Percentiles rank a stretch among this genome's conserved stretches.
Conservation (phyloP, 2,888 invertebrate genomes). For the Acleris cristana region DNA sequence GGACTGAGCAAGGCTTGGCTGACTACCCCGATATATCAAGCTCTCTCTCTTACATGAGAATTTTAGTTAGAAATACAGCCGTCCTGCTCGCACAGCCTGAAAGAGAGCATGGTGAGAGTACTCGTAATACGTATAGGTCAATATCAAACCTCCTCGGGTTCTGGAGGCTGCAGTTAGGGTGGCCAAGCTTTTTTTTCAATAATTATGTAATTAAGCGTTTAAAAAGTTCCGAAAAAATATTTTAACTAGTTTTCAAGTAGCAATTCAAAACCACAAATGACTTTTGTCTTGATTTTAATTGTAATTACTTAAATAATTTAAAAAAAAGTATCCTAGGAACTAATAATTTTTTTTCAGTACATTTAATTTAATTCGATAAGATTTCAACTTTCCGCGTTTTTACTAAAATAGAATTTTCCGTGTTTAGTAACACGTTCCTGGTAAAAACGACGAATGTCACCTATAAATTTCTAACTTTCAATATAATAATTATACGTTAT, state of each 20-base stretch:
- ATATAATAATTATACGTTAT: no score
- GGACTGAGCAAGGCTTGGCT: slow-evolving; percentile 70
- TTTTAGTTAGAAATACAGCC: slow-evolving; percentile 45
- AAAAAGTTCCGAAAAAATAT: neutral
- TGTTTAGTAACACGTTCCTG: no score
- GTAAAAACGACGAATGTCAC: no score
- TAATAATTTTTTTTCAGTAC: no score
- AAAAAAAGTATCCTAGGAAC: no score
- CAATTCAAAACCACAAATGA: neutral
- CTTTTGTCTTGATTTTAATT: no score
- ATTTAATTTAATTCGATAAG: no score
- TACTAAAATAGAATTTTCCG: no score
- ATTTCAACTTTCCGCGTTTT: no score
- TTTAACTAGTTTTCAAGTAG: no score
- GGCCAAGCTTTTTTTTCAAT: slow-evolving; percentile 47
- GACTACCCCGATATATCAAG: slow-evolving; percentile 56
- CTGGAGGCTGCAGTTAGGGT: slow-evolving; percentile 81
- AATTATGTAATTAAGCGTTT: neutral
- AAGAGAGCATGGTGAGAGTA: slow-evolving; percentile 71
- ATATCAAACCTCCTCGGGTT: slow-evolving; percentile 82
- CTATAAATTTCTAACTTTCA: no score
- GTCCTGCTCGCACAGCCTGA: slow-evolving; percentile 69
- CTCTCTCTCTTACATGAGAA: slow-evolving; percentile 54
- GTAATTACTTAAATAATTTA: no score
- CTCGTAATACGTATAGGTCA: slow-evolving; percentile 83